These are phyloP conservation scores for Solen grandis DNA, from an alignment of 1,140 invertebrate species.

Conservation along the genomic window DNA sequence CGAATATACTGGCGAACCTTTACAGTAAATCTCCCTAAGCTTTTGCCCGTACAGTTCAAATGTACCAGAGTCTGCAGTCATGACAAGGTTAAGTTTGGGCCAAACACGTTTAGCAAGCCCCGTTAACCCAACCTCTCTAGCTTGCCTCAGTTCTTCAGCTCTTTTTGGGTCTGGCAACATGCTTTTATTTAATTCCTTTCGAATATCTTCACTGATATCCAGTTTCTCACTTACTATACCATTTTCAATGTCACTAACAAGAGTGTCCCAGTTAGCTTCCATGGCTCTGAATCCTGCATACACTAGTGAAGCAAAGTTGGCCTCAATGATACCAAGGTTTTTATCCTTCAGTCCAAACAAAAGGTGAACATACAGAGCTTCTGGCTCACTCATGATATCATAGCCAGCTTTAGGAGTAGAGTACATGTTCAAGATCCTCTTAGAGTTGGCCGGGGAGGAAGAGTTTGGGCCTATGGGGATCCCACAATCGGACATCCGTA, in stretches of 20 bases:
- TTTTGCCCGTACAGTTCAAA: conserved; percentile 75
- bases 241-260: conserved; percentile 74
- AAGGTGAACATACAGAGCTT: conserved; percentile 78
- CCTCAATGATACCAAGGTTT: conserved; percentile 78
- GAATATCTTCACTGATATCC: conserved; percentile 65
- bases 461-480: conserved; percentile 78
- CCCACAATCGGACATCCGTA: conserved; percentile 68
- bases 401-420: conserved; percentile 74
- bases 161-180: conserved; percentile 74
- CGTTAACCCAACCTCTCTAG: conserved; percentile 59
- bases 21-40: conserved; percentile 70
- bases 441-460: conserved; percentile 75
- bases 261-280: conserved; percentile 65
- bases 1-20: conserved; percentile 76
- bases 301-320: conserved; percentile 78
- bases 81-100: conserved; percentile 75
- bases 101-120: conserved; percentile 76
- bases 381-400: conserved; percentile 76
- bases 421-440: conserved; percentile 75
- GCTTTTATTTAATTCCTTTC: conserved; percentile 67
- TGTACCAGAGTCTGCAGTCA: conserved; percentile 75
- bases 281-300: conserved; percentile 73
- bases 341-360: conserved; percentile 77
- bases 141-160: conserved; percentile 72
- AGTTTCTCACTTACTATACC: conserved; percentile 71